phyloP scores from a whole-genome alignment of 2,113 vertebrate species.

The Ptilorrhoa leucosticta region DNA sequence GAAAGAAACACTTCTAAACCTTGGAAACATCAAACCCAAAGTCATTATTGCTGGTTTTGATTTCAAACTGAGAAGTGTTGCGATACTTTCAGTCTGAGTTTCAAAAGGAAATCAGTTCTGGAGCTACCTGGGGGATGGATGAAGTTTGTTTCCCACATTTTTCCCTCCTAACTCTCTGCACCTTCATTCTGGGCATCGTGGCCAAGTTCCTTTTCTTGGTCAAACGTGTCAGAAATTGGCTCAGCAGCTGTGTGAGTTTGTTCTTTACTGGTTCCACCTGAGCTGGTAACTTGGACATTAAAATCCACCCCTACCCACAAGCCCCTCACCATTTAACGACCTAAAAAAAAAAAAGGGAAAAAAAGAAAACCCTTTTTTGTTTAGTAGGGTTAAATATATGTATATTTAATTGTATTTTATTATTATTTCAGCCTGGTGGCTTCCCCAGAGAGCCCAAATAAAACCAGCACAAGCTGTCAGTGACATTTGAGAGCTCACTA shows the following conservation, averaged over 20 bases:
- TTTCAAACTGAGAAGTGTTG: background rate
- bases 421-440: background rate
- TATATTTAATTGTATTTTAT: background rate
- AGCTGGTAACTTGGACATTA: background rate
- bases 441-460: background rate
- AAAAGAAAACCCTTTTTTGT: background rate
- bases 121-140: no score
- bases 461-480: background rate
- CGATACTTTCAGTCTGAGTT: background rate
- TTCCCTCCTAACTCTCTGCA: background rate
- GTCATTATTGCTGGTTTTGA: accelerated
- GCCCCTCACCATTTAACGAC: background rate
- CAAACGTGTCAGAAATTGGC: background rate
- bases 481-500: background rate
- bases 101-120: background rate
- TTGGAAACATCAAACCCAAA: background rate
- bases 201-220: background rate
- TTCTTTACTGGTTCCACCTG: background rate
- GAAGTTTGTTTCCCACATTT: background rate
- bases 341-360: background rate
- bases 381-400: background rate
- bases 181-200: background rate
- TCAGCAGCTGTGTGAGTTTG: background rate
- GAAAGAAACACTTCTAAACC: background rate
- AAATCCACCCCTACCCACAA: background rate